Conservation (phyloP, 2,797 vertebrate species). For the Cryptoprocta ferox region DNA sequence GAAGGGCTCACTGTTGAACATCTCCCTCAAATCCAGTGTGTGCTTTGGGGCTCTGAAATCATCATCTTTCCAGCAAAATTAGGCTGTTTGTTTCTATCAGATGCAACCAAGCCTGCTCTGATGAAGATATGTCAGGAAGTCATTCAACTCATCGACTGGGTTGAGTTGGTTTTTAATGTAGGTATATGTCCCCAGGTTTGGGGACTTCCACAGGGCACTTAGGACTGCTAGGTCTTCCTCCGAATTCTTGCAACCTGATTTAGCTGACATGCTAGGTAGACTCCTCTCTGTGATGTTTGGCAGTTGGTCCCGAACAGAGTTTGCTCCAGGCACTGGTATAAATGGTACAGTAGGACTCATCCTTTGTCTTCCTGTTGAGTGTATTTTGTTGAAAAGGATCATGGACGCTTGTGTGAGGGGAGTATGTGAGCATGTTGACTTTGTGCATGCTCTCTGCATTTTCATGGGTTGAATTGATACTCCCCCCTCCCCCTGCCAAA, state of each 20-base stretch:
- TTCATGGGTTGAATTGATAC: too few species aligned
- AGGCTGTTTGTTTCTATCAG: neutral
- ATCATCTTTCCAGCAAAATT: neutral
- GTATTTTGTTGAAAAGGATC: neutral
- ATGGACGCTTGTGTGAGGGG: neutral
- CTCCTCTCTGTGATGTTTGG: neutral
- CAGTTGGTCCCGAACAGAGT: neutral
- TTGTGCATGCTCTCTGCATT: neutral
- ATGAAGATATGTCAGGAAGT: neutral
- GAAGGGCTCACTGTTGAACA: accelerated
- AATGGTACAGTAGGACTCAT: accelerated
- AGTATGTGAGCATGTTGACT: too few species aligned
- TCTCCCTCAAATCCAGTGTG: neutral
- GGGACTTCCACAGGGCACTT: neutral
- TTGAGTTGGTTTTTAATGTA: neutral
- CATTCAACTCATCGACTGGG: neutral
- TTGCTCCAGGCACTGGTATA: neutral
- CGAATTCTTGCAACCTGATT: neutral
- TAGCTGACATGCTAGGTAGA: too few species aligned
- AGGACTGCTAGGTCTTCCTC: neutral
- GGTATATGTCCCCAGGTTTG: neutral
- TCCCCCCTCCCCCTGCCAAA: accelerated
- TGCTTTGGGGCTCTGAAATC: too few species aligned
- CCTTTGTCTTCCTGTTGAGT: too few species aligned
- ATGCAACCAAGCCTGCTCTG: neutral